A percentile compares a stretch with the other conserved stretches of the same genome.
Conservation (phyloP, 2,113 vertebrate species). For the Lonchura striata region DNA sequence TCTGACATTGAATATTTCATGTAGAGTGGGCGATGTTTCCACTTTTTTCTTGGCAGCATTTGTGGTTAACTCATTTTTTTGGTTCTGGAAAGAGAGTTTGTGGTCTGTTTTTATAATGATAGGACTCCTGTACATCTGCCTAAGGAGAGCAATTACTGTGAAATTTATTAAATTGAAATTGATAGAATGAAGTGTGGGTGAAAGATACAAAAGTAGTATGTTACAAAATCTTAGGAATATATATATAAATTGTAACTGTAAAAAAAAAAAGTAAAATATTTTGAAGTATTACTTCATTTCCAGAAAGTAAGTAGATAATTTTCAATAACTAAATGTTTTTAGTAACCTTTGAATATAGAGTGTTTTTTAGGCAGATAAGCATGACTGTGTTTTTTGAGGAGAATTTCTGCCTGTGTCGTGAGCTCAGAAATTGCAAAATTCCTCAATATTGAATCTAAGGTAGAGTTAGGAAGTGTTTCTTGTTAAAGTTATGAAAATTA, state of each 20-base stretch:
- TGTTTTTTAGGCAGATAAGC: not conserved
- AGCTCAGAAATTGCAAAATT: not conserved
- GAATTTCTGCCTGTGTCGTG: not conserved
- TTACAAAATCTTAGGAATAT: not conserved
- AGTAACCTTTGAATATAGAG: not conserved
- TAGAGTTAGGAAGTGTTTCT: not conserved
- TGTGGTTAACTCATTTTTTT: not conserved
- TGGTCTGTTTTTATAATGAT: not conserved
- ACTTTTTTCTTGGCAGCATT: not conserved
- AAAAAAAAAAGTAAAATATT: not conserved
- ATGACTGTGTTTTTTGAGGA: not conserved
- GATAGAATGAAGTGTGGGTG: not conserved
- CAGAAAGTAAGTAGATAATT: not conserved
- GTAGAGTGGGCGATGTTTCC: not conserved
- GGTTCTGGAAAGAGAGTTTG: not conserved
- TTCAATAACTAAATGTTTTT: not conserved
- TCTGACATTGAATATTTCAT: not conserved
- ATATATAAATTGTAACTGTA: not conserved
- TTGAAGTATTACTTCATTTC: not conserved
- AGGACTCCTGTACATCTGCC: not conserved
- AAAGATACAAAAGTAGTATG: not conserved
- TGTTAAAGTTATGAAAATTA: not conserved
- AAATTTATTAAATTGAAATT: not conserved
- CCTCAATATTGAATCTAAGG: not conserved
- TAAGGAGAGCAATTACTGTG: not conserved